Conservation (phyloP, 1,140 invertebrate species). For the Ooceraea biroi region DNA sequence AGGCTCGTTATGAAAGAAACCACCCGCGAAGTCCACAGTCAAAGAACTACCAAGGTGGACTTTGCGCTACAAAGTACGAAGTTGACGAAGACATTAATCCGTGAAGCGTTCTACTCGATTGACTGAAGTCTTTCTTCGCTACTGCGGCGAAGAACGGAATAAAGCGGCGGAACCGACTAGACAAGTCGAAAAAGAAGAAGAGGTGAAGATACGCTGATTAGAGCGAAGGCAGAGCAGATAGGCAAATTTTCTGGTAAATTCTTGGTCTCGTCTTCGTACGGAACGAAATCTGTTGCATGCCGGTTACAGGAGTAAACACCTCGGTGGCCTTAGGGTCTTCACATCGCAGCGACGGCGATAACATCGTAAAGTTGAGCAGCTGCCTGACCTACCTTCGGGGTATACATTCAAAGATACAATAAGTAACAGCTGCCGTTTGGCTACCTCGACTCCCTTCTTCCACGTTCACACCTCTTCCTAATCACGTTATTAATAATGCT, state of each 20-base stretch:
- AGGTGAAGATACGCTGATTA: conserved; percentile 45
- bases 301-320: background rate
- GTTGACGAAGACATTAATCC: conserved; percentile 79
- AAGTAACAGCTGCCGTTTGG: conserved; percentile 16
- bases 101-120: conserved; percentile 76
- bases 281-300: background rate
- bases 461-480: conserved; percentile 35
- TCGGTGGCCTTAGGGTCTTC: background rate
- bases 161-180: conserved; percentile 74
- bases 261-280: background rate
- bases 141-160: conserved; percentile 59
- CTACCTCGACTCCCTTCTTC: background rate
- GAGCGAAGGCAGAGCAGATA: conserved; percentile 25
- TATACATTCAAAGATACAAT: conserved; percentile 17
- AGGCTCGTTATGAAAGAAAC: conserved; percentile 34
- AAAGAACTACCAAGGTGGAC: background rate
- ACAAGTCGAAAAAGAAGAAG: conserved; percentile 24
- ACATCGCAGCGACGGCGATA: background rate
- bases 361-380: conserved; percentile 18
- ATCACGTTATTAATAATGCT: conserved; percentile 47
- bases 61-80: conserved; percentile 12
- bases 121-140: conserved; percentile 66
- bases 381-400: conserved; percentile 12
- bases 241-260: conserved; percentile 55
- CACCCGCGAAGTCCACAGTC: background rate